Conservation (phyloP, 1,140 invertebrate genomes). For the Aethina tumida region DNA sequence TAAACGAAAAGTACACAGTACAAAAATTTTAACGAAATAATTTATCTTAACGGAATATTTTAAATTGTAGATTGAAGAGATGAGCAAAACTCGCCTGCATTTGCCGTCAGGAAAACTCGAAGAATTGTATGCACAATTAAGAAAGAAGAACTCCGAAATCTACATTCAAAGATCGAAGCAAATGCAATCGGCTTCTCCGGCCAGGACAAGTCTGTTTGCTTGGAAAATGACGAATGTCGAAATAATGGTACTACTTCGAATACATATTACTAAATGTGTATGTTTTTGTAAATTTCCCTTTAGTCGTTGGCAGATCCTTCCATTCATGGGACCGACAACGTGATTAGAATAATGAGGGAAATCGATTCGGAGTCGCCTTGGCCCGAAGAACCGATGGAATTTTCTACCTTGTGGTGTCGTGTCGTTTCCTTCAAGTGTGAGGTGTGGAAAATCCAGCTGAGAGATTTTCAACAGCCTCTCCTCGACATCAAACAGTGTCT, state of each 20-base stretch:
- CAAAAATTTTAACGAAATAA: slow-evolving; percentile 8
- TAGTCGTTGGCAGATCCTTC: slow-evolving; percentile 71
- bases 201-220: slow-evolving; percentile 67
- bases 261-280: neutral
- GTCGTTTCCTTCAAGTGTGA: slow-evolving; percentile 68
- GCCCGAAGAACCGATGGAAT: slow-evolving; percentile 85
- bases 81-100: slow-evolving; percentile 70
- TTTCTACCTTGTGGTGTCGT: slow-evolving; percentile 88
- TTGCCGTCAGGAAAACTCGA: slow-evolving; percentile 81
- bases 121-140: slow-evolving; percentile 75
- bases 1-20: slow-evolving; percentile 64
- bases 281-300: slow-evolving; percentile 2
- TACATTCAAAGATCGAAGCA: slow-evolving; percentile 87
- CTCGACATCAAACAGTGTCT: slow-evolving; percentile 72
- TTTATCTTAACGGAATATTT: neutral
- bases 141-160: slow-evolving; percentile 86
- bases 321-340: slow-evolving; percentile 74
- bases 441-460: slow-evolving; percentile 76
- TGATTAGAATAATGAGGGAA: slow-evolving; percentile 59
- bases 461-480: slow-evolving; percentile 94
- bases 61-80: slow-evolving; percentile 45
- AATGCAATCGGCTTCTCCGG: slow-evolving; percentile 59
- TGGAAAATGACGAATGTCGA: slow-evolving; percentile 73
- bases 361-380: slow-evolving; percentile 82
- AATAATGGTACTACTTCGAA: slow-evolving; percentile 23